Conservation (phyloP, 2,113 vertebrate genomes). For the Periophthalmus modestus region DNA sequence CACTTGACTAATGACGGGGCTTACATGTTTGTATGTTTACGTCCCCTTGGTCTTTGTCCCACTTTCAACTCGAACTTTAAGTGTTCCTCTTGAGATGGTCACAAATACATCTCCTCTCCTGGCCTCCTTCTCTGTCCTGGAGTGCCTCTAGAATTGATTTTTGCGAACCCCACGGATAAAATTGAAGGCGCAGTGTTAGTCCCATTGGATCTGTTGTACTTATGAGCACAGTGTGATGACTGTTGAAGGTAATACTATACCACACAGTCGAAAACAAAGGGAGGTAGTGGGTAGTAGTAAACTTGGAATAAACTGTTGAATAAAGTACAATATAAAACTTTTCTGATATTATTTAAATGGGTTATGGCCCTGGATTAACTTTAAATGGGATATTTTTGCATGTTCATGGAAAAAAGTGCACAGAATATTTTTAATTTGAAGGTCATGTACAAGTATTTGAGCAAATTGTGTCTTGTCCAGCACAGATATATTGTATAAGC, state of each 20-base stretch:
- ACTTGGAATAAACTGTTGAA: neutral
- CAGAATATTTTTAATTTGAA: no score
- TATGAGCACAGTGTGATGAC: slow-evolving; percentile 3
- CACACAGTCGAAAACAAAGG: slow-evolving; percentile 14
- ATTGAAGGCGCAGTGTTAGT: neutral
- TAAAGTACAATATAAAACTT: neutral
- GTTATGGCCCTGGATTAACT: no score
- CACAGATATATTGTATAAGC: no score
- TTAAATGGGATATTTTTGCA: no score
- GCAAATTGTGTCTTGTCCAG: no score
- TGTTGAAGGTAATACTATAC: neutral
- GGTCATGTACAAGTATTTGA: no score
- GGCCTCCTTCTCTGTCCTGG: neutral
- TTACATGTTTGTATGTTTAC: slow-evolving; percentile 8
- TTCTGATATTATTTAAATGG: no score
- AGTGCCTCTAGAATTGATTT: slow-evolving; percentile 9
- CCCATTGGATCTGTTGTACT: neutral
- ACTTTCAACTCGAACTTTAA: slow-evolving; percentile 5
- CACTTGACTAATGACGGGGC: slow-evolving; percentile 1
- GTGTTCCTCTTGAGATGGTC: slow-evolving; percentile 3
- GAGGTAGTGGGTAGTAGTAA: slow-evolving; percentile 6
- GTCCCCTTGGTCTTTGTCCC: slow-evolving; percentile 6
- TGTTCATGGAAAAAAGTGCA: no score
- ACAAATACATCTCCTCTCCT: neutral
- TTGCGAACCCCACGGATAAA: slow-evolving; percentile 4